Percentiles rank a stretch among this genome's conserved stretches.
Conservation (phyloP, 23 tunicate genomes). For the Diplosoma virens region DNA sequence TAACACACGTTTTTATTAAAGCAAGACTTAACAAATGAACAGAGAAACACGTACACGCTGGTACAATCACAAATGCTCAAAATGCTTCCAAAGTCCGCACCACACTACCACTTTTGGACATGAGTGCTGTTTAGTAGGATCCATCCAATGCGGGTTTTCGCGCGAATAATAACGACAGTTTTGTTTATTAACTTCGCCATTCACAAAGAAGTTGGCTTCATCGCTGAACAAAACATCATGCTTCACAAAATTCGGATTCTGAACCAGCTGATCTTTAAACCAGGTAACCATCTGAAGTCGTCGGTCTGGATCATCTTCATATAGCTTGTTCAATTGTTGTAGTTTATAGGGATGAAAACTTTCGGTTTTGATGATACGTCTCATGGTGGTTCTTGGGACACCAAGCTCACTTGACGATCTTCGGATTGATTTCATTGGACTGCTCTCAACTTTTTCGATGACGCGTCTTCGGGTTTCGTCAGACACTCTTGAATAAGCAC, state of each 20-base stretch:
- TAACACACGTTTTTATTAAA: no score
- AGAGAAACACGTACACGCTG: no score
- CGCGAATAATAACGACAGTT: constrained; percentile 22
- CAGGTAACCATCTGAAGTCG: constrained; percentile 20
- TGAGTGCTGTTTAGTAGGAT: constrained; percentile 16
- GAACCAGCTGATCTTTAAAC: constrained; percentile 16
- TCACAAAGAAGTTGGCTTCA: constrained; percentile 10
- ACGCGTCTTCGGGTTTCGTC: constrained; percentile 21
- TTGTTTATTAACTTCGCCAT: constrained; percentile 18
- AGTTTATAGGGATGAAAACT: constrained; percentile 14
- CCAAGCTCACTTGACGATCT: constrained; percentile 12
- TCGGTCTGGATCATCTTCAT: constrained; percentile 18
- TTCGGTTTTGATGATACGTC: constrained; percentile 20
- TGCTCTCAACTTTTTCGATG: constrained; percentile 16
- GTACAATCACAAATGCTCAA: no score
- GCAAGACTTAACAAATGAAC: no score
- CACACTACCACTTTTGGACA: constrained; percentile 10
- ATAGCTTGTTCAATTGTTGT: constrained; percentile 13
- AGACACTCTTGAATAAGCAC: constrained; percentile 4
- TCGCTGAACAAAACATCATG: constrained; percentile 14
- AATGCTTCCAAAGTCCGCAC: constrained; percentile 17
- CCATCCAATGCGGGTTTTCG: constrained; percentile 18
- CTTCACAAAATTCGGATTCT: constrained; percentile 12
- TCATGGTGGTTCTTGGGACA: constrained; percentile 18
- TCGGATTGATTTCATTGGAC: constrained; percentile 1